Evolutionary conservation across 2,888 invertebrate species (phyloP), one percentile per base, ranked within the genome.

Genomic region (Heteropelma amictum): DNA sequence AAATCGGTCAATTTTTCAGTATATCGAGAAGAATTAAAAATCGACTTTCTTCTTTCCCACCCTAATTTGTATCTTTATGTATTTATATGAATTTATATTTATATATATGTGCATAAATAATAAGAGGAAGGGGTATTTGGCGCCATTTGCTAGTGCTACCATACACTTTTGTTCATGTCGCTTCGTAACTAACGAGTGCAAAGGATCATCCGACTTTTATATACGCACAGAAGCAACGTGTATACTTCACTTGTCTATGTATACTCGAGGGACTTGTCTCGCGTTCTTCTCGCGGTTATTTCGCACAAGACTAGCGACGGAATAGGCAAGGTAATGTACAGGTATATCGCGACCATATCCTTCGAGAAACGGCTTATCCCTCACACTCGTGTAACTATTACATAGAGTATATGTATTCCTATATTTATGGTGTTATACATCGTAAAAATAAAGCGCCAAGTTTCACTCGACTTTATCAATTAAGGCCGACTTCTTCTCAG

Each of bases 381-480:
- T 51, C 49, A 49, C 8, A 17, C 14, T 2, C 49, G 54, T 35
- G 7, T 6, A 12, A 23, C 17, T 19, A 7, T 14, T 17, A 38
- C n/a, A 17, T 28, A 6, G 17, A 17, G n/a, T 23, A 4, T 6
- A 0, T 23, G 21, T 47, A 19, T 17, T 17, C 23, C 21, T 42
- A 49, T 30, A 33, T 54, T 28, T 40, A 33, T 42, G 42, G 17
- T n/a, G n/a, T 30, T 42, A 19, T 35, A 51, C 69, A 47, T 53
- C 42, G 30, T 51, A 69, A 51, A 53, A 38, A 64, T 58, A 56
- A 61, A 45, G 56, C 54, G 67, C 30, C 47, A 58, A 61, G 35
- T 74, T 75, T 75, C 74, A 54, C 65, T 65, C 70, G 60, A 49
- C 54, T 70, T 70, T 65, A 70, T 75, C 74, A 75, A 75, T 75